Evolutionary conservation across 2,888 invertebrate genomes (phyloP), one percentile per base, ranked within the genome.

Genomic region (Agrotis ipsilon): DNA sequence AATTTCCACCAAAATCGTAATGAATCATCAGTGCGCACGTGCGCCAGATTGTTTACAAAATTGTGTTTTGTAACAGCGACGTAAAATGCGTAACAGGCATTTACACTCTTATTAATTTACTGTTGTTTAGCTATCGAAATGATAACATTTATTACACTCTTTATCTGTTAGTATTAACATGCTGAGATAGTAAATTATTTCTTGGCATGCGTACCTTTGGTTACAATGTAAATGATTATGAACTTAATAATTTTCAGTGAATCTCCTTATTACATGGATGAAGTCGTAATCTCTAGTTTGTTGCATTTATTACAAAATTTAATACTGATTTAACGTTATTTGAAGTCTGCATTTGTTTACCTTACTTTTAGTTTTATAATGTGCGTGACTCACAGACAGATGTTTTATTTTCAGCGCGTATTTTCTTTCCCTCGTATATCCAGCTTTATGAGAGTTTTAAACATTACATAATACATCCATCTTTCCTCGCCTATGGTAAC

Each of bases 1-100:
- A 88, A 89, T 88, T 89, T 85, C 87, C 84, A 77, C 87, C 86
- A 80, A 86, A 85, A 81, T 86, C 77, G 86, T 88, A 87, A 88
- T 91, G 90, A 91, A 83, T 91, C 91, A 91, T 86, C 87, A 75
- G 81, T 79, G 87, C 89, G 90, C 92, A 92, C 94, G 92, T 93
- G 93, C 92, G 91, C 88, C 72, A 78, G 88, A 91, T 91, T 95
- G 94, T 95, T 94, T 94, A 95, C 93, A 92, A 89, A 87, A 91
- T 88, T 89, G 88, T 91, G 90, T 92, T 92, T 92, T 91, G 92
- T 93, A 93, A 93, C 86, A 89, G 87, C 88, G 84, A 88, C 88
- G 88, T 88, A 88, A 90, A 89, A 90, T 88, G 87, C 86, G 88
- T 89, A 90, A 89, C 89, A 87, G 86, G 82, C 88, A 86, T 88